Evolutionary conservation across 2,797 vertebrate genomes (phyloP).

Genomic region (Urophycis tenuis): DNA sequence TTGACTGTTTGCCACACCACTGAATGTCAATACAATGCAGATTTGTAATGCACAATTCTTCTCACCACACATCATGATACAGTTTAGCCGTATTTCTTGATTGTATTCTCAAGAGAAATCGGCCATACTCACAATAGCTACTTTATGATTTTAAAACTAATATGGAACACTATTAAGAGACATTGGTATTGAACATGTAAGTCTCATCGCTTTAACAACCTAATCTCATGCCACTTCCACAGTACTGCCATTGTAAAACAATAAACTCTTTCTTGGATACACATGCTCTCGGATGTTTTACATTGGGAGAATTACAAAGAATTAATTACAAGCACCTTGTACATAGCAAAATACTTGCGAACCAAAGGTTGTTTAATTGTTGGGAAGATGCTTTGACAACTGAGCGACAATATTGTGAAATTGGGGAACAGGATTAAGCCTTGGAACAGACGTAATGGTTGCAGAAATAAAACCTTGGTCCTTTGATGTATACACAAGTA

Average conservation of each 20-base stretch:
- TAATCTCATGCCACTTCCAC: conserved; percentile 49
- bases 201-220: conserved; percentile 18
- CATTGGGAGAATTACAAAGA: not conserved
- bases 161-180: conserved; percentile 47
- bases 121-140: conserved; percentile 31
- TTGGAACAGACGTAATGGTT: not conserved
- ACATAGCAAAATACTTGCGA: not conserved
- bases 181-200: conserved; percentile 48
- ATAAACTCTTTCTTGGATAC: conserved; percentile 49
- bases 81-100: conserved; percentile 30
- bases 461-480: conserved; percentile 43
- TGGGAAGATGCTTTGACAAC: not conserved
- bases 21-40: conserved; percentile 56
- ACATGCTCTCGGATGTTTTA: conserved; percentile 10
- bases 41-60: conserved; percentile 29
- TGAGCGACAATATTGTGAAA: not conserved
- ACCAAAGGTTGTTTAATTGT: not conserved
- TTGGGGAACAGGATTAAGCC: not conserved
- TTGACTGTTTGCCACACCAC: conserved; percentile 41
- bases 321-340: not conserved
- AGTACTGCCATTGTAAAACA: conserved; percentile 69
- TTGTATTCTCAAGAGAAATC: conserved; percentile 33
- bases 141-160: conserved; percentile 34
- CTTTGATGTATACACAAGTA: conserved; percentile 21
- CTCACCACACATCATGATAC: conserved; percentile 39